Percentiles rank a stretch among this genome's conserved stretches.
These are phyloP conservation scores for Saccopteryx bilineata DNA, from an alignment of 2,113 vertebrate species.

Conservation along the genomic window DNA sequence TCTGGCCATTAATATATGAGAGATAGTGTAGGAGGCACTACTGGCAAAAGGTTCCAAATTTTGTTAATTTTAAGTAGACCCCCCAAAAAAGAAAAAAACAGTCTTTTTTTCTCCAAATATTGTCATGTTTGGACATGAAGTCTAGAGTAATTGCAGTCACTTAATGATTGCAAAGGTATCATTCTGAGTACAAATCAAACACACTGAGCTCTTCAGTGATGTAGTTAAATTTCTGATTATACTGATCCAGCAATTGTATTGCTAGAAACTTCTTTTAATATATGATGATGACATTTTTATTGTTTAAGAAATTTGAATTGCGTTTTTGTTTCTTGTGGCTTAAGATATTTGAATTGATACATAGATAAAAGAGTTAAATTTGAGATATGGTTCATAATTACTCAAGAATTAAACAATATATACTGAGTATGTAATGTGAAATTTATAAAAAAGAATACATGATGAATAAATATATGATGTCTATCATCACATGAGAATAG, in stretches of 20 bases:
- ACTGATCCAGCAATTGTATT: neutral
- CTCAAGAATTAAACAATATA: slow-evolving; percentile 11
- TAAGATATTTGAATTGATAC: neutral
- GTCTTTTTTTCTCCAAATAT: neutral
- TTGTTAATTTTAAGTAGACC: neutral
- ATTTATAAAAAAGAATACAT: neutral
- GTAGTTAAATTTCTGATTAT: neutral
- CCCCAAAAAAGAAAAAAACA: neutral
- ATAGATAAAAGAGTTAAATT: neutral
- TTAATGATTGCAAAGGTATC: neutral
- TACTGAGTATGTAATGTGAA: neutral
- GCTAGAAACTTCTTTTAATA: neutral
- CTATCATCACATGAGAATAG: neutral
- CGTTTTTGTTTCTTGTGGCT: neutral
- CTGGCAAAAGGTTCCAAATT: neutral
- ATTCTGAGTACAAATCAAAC: neutral
- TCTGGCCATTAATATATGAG: neutral
- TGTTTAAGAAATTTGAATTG: slow-evolving; percentile 27
- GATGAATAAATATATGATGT: neutral
- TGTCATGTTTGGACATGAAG: neutral
- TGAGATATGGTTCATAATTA: neutral
- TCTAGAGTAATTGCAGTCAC: neutral
- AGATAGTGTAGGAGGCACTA: neutral
- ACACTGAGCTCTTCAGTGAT: neutral
- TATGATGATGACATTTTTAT: neutral